A percentile compares a stretch with the other conserved stretches of the same genome.
These are phyloP conservation scores for Oeneis ivallda DNA, from an alignment of 2,888 invertebrate species.

Conservation along the genomic window DNA sequence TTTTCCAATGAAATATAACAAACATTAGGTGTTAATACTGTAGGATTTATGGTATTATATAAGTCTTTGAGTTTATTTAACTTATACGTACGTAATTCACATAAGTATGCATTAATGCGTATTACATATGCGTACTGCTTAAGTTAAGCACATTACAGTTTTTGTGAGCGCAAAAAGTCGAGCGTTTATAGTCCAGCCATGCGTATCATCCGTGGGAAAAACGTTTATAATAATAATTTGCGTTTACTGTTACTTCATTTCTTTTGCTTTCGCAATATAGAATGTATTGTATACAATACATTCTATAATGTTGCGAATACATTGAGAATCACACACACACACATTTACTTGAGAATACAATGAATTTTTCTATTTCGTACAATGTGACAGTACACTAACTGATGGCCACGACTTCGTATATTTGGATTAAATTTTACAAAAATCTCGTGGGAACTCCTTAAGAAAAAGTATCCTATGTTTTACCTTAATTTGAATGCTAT, in stretches of 20 bases:
- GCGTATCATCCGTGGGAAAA: conserved; percentile 39
- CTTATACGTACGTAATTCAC: background rate
- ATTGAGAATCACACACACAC: no score
- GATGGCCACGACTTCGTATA: background rate
- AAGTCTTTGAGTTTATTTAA: background rate
- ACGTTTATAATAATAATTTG: conserved; percentile 16
- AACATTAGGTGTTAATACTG: no score
- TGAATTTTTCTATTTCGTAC: background rate
- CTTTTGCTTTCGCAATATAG: background rate
- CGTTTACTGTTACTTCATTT: conserved; percentile 14
- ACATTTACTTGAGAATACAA: no score
- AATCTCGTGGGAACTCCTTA: background rate
- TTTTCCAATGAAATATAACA: no score
- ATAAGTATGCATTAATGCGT: no score
- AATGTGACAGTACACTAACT: background rate
- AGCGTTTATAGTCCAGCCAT: conserved; percentile 26
- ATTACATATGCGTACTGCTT: background rate
- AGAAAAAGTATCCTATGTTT: background rate
- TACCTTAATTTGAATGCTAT: background rate
- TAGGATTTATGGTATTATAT: background rate
- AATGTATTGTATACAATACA: no score
- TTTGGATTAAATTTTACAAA: background rate
- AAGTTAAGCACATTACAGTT: conserved; percentile 14
- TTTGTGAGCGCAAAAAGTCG: conserved; percentile 29
- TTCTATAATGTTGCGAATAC: no score